Percentiles rank a stretch among this genome's conserved stretches.
Conservation (phyloP, 2,797 vertebrate species). For the Anguilla anguilla region DNA sequence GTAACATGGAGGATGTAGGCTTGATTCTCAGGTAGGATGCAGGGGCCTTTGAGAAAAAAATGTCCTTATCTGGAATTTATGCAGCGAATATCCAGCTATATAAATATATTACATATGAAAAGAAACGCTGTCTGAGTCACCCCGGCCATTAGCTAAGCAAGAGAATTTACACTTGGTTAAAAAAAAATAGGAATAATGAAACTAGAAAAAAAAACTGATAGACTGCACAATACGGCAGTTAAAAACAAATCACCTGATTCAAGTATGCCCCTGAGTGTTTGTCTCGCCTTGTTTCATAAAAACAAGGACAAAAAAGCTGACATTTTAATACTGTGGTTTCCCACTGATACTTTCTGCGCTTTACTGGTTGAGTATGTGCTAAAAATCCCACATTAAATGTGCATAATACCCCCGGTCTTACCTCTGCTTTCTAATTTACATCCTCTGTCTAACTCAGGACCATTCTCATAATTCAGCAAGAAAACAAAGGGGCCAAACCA, state of each 20-base stretch:
- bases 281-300: background rate
- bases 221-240: background rate
- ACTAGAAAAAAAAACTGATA: background rate
- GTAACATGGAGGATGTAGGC: background rate
- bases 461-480: background rate
- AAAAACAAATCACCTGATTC: background rate
- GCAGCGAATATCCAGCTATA: background rate
- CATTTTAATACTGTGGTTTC: background rate
- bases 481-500: background rate
- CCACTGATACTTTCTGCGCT: background rate
- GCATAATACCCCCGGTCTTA: background rate
- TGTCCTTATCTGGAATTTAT: background rate
- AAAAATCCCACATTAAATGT: background rate
- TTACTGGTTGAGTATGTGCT: background rate
- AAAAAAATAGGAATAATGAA: background rate
- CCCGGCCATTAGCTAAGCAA: background rate
- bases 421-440: background rate
- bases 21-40: background rate
- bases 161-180: background rate
- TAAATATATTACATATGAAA: background rate
- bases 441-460: background rate
- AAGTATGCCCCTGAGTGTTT: constrained; percentile 1
- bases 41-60: background rate
- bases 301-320: background rate
- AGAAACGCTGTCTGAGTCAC: background rate